phyloP scores from a whole-genome alignment of 2,888 invertebrate genomes.

The Parascotia fuliginaria region DNA sequence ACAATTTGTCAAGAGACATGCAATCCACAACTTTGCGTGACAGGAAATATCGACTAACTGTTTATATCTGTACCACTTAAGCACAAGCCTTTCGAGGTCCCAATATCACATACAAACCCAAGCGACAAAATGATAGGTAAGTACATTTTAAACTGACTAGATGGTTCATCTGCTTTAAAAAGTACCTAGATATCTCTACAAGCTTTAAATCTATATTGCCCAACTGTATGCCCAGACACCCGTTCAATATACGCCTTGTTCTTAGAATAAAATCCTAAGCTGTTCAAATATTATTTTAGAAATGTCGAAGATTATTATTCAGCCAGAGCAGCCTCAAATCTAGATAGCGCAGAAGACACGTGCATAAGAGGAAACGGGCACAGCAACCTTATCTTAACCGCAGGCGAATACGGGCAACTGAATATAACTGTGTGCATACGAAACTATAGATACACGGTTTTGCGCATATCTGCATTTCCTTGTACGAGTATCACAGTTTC shows the following conservation, averaged over 20 bases:
- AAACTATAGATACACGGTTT: slow-evolving; percentile 29
- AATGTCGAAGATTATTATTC: slow-evolving; percentile 32
- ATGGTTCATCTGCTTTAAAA: too few species aligned
- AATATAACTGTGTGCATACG: slow-evolving; percentile 37
- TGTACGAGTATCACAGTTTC: slow-evolving; percentile 32
- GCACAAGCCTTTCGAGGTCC: background rate
- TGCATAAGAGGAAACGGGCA: slow-evolving; percentile 42
- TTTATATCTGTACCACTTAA: too few species aligned
- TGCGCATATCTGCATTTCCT: slow-evolving; percentile 38
- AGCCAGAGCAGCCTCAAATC: slow-evolving; percentile 31
- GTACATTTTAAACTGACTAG: too few species aligned
- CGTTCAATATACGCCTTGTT: too few species aligned
- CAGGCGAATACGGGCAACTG: slow-evolving; percentile 42
- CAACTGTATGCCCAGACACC: too few species aligned
- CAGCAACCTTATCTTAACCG: slow-evolving; percentile 48
- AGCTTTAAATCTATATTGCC: too few species aligned
- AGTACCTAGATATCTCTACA: too few species aligned
- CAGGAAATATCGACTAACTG: too few species aligned
- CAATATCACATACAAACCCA: background rate
- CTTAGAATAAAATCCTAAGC: too few species aligned
- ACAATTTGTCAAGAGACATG: too few species aligned
- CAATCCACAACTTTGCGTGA: too few species aligned
- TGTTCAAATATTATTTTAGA: too few species aligned
- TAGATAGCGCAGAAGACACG: slow-evolving; percentile 41
- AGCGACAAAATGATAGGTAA: slow-evolving; percentile 33